Evolutionary conservation across 2,797 vertebrate genomes (phyloP).

Genomic region (Hypotaenidia okinawae): DNA sequence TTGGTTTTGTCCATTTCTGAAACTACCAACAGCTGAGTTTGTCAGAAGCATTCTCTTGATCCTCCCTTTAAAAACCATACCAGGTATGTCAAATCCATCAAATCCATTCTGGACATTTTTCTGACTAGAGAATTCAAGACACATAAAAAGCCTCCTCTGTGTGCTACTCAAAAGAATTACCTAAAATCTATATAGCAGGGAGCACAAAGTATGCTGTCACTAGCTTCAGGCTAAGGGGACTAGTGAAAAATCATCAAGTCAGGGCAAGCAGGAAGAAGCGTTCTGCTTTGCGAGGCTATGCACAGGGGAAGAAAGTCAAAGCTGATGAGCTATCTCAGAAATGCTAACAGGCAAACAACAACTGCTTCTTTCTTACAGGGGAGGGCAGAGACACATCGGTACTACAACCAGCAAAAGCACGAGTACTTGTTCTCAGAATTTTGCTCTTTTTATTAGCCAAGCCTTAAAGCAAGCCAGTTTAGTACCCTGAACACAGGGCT

Average conservation of each 20-base stretch:
- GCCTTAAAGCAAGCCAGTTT: background rate
- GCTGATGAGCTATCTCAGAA: slow-evolving; percentile 20
- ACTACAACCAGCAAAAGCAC: background rate
- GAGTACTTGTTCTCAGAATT: background rate
- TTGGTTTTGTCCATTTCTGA: background rate
- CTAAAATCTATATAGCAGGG: background rate
- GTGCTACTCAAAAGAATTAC: slow-evolving; percentile 42
- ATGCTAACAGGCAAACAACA: slow-evolving; percentile 5
- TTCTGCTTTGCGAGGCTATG: background rate
- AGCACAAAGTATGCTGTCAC: background rate
- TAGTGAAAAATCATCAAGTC: slow-evolving; percentile 41
- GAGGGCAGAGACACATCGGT: background rate
- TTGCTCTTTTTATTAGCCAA: background rate
- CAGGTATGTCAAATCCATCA: slow-evolving; percentile 48
- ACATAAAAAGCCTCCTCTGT: slow-evolving; percentile 12
- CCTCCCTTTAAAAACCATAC: slow-evolving; percentile 7
- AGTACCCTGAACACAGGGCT: background rate
- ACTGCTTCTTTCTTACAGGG: background rate
- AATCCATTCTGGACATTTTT: slow-evolving; percentile 23
- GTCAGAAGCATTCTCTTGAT: slow-evolving; percentile 13
- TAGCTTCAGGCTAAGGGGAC: slow-evolving; percentile 30
- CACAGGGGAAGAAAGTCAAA: background rate
- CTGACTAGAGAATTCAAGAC: slow-evolving; percentile 48
- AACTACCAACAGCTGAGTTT: background rate
- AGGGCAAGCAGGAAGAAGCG: background rate